Conservation (phyloP, 2,113 vertebrate genomes). For the Seriola aureovittata region DNA sequence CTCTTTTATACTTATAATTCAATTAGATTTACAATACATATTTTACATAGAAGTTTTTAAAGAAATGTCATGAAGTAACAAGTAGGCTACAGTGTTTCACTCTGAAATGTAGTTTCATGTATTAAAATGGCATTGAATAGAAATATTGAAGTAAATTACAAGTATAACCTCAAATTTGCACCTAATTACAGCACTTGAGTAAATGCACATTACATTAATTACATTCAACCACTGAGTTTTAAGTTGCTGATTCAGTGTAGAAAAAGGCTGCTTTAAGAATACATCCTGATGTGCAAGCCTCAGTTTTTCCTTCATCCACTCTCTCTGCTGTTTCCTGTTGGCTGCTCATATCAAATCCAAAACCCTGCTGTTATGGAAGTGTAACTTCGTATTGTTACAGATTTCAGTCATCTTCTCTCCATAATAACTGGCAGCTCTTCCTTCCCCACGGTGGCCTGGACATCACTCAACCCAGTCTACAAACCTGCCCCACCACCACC, state of each 20-base stretch:
- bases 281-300: background rate
- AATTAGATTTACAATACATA: too few species aligned
- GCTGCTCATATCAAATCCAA: slow-evolving; percentile 53
- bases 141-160: too few species aligned
- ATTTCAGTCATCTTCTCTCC: slow-evolving; percentile 23
- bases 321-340: background rate
- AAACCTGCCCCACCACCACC: background rate
- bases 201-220: background rate
- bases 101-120: too few species aligned
- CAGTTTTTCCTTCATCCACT: background rate
- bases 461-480: slow-evolving; percentile 17
- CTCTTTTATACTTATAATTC: too few species aligned
- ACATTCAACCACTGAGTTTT: background rate
- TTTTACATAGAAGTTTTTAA: too few species aligned
- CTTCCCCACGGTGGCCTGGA: slow-evolving; percentile 11
- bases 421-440: slow-evolving; percentile 31
- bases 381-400: slow-evolving; percentile 54
- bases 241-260: background rate
- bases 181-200: background rate
- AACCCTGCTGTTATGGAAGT: slow-evolving; percentile 38
- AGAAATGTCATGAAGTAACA: too few species aligned
- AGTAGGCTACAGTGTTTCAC: too few species aligned
- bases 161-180: background rate
- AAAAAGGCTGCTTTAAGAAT: background rate
- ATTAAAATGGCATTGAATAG: too few species aligned